A percentile compares a stretch with the other conserved stretches of the same genome.
Evolutionary conservation across 2,113 vertebrate species (phyloP).

Genomic region (Microtus montanus): DNA sequence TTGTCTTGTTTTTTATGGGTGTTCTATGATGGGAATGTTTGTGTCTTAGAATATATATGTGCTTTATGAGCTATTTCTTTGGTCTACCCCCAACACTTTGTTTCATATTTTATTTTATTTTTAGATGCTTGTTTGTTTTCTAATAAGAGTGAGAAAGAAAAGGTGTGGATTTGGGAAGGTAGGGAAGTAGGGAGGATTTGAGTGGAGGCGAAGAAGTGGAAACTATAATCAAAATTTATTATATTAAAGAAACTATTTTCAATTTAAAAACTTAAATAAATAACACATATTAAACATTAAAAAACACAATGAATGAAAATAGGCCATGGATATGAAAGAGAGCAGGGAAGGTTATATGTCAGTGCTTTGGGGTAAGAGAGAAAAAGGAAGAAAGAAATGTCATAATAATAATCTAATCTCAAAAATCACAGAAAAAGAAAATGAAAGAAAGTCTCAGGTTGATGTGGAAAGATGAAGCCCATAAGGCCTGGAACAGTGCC

Average conservation of each 20-base stretch:
- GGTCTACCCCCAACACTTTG: neutral
- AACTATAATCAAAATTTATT: neutral
- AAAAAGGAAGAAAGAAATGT: neutral
- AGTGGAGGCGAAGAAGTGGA: neutral
- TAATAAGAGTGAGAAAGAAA: neutral
- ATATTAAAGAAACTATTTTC: neutral
- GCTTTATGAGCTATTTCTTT: neutral
- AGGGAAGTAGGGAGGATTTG: neutral
- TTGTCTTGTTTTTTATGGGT: neutral
- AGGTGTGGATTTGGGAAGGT: neutral
- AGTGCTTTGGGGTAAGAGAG: neutral
- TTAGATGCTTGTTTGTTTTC: neutral
- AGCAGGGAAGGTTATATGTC: neutral
- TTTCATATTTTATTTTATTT: neutral
- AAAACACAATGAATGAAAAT: neutral
- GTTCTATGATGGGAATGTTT: neutral
- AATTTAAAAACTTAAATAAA: neutral
- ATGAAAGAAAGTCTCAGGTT: neutral
- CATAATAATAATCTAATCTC: neutral
- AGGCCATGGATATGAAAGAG: neutral
- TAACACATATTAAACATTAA: neutral
- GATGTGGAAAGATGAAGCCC: too few relatives aligned
- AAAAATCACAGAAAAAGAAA: neutral
- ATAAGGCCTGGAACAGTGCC: accelerated
- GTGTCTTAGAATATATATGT: neutral